phyloP scores from a whole-genome alignment of 2,113 vertebrate species.

The Malurus melanocephalus region DNA sequence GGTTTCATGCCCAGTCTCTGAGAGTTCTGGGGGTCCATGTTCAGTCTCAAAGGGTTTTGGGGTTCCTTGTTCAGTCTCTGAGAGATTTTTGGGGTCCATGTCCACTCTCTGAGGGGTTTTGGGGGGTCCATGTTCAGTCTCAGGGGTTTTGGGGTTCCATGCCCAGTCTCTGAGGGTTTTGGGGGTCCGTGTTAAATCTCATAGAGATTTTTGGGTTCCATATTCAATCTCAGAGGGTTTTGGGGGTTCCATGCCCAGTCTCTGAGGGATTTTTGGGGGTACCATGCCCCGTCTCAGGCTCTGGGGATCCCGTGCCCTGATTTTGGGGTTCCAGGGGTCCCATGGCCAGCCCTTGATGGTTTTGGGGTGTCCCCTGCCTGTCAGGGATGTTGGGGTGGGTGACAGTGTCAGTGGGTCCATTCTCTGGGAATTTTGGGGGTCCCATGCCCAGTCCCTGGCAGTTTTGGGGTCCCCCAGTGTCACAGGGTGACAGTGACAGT shows the following conservation, averaged over 20 bases:
- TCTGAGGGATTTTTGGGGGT: neutral
- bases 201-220: neutral
- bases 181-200: neutral
- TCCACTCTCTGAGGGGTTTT: too few relatives aligned
- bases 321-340: neutral
- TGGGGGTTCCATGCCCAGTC: neutral
- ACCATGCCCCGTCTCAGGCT: neutral
- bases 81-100: too few relatives aligned
- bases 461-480: neutral
- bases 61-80: too few relatives aligned
- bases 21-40: too few relatives aligned
- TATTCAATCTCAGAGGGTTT: neutral
- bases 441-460: too few relatives aligned
- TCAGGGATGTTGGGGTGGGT: neutral
- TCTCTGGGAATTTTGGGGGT: neutral
- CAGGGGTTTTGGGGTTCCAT: too few relatives aligned
- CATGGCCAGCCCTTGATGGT: neutral
- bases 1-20: too few relatives aligned
- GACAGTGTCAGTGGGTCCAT: neutral
- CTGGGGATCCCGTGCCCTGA: too few relatives aligned
- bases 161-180: neutral
- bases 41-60: neutral
- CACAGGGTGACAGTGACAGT: rapidly evolving
- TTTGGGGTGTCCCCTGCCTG: neutral
- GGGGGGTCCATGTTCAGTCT: neutral